phyloP scores from a whole-genome alignment of 2,888 invertebrate genomes.

The Leucoma salicis region DNA sequence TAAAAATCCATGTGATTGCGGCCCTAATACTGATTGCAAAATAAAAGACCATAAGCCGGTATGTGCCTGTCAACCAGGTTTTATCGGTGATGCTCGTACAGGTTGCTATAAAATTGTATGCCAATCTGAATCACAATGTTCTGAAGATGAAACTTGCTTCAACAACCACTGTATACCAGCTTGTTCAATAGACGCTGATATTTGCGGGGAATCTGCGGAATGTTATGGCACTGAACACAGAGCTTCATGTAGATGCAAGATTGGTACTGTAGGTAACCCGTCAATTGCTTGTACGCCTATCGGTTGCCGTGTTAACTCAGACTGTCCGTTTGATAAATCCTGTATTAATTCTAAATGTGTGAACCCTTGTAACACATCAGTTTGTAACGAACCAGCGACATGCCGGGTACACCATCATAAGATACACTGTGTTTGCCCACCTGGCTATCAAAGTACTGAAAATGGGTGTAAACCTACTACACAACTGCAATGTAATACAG shows the following conservation, averaged over 20 bases:
- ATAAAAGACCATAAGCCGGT: conserved; percentile 93
- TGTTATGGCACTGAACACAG: conserved; percentile 91
- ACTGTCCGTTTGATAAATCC: conserved; percentile 90
- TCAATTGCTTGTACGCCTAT: conserved; percentile 88
- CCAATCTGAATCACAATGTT: conserved; percentile 88
- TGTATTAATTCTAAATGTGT: conserved; percentile 92
- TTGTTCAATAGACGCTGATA: conserved; percentile 86
- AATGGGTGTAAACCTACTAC: conserved; percentile 83
- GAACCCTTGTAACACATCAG: conserved; percentile 87
- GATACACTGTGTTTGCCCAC: conserved; percentile 91
- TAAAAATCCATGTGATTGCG: conserved; percentile 92
- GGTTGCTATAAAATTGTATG: conserved; percentile 90
- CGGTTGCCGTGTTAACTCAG: conserved; percentile 90
- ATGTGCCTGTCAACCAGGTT: conserved; percentile 92
- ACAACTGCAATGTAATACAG: conserved; percentile 86
- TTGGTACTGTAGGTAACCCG: conserved; percentile 92
- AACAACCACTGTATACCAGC: conserved; percentile 92
- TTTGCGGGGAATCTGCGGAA: conserved; percentile 89
- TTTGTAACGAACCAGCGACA: conserved; percentile 87
- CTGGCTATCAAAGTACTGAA: conserved; percentile 86
- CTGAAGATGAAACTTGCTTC: conserved; percentile 91
- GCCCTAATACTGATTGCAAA: conserved; percentile 91
- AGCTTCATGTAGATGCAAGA: conserved; percentile 91
- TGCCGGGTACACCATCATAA: conserved; percentile 90
- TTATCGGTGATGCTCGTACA: conserved; percentile 91